Conservation (phyloP, 2,888 invertebrate species). For the Scrobipalpa costella region DNA sequence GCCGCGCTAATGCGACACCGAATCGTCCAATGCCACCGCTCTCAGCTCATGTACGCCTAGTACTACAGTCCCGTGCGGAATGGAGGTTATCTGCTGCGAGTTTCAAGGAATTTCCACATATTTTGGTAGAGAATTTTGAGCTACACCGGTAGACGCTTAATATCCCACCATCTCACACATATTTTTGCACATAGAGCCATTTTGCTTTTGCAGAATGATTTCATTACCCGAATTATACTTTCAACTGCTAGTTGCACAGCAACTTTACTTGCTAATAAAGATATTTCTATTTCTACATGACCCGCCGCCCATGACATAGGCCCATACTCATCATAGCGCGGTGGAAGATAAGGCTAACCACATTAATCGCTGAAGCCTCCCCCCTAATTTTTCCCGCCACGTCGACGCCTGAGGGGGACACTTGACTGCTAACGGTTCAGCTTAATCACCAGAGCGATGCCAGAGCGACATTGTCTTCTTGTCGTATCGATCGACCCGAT, state of each 20-base stretch:
- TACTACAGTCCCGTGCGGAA: constrained; percentile 48
- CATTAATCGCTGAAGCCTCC: constrained; percentile 45
- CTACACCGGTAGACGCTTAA: neutral
- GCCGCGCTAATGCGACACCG: constrained; percentile 54
- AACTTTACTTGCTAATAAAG: too few species aligned
- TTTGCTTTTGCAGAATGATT: neutral
- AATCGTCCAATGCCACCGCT: constrained; percentile 27
- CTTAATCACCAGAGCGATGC: constrained; percentile 20
- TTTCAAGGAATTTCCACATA: neutral
- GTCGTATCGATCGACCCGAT: too few species aligned
- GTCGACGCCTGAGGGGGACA: constrained; percentile 44
- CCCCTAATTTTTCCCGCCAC: constrained; percentile 54
- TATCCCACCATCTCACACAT: neutral
- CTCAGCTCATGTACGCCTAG: constrained; percentile 44
- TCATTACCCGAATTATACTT: neutral
- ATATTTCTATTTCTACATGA: too few species aligned
- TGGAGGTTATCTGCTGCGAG: constrained; percentile 45
- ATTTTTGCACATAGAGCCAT: neutral
- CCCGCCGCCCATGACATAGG: constrained; percentile 1
- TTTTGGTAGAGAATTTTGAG: neutral
- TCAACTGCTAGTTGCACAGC: neutral
- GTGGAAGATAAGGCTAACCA: constrained; percentile 42
- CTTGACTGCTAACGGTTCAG: constrained; percentile 22
- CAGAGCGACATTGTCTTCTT: constrained; percentile 14
- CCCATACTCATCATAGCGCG: constrained; percentile 6